Evolutionary conservation across 2,113 vertebrate genomes (phyloP).

Genomic region (Todiramphus saurophagus): DNA sequence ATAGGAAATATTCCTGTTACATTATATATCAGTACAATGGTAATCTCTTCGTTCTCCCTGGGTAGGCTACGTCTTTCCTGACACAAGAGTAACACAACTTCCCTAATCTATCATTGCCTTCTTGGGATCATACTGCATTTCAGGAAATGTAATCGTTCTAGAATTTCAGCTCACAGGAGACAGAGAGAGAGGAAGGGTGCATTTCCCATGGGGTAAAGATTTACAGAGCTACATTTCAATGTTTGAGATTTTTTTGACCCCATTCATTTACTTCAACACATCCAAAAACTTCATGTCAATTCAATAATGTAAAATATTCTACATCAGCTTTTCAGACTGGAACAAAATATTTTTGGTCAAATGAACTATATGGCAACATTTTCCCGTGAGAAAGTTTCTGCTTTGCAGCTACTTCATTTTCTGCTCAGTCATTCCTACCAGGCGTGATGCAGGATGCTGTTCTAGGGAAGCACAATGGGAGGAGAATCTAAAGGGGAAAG

Average conservation of each 20-base stretch:
- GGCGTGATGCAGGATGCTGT: neutral
- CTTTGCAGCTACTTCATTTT: neutral
- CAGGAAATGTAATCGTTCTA: neutral
- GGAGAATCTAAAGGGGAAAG: fast-evolving
- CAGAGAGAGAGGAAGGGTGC: neutral
- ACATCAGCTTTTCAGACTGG: neutral
- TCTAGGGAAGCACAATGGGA: neutral
- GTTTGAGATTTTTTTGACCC: neutral
- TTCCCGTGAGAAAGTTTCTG: neutral
- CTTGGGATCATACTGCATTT: neutral
- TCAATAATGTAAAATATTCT: neutral
- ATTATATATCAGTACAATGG: neutral
- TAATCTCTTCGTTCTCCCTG: neutral
- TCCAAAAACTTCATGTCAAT: neutral
- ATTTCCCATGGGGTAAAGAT: neutral
- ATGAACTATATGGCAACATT: neutral
- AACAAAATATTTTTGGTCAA: neutral
- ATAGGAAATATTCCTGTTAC: neutral
- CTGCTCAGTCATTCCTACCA: neutral
- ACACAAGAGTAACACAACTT: neutral
- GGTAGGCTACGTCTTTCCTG: neutral
- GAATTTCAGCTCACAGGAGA: neutral
- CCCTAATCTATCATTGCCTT: neutral
- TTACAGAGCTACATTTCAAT: neutral
- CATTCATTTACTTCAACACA: neutral